Base-by-base conservation (phyloP, 2,797 vertebrate species). In the Amniataba percoides region DNA sequence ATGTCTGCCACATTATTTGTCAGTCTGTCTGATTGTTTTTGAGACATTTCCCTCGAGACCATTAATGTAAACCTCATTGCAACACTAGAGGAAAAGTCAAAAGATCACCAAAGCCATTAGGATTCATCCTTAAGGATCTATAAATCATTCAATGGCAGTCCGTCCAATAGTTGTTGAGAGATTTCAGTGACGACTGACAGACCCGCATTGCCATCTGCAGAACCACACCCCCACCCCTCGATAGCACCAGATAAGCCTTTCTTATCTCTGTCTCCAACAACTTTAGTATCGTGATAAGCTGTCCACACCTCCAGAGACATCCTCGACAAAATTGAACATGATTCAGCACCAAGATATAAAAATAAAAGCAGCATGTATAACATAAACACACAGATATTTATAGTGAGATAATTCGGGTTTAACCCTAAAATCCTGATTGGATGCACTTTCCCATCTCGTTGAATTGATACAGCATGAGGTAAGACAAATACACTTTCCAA, bases 401-500 rank as follows among this genome's bases (percentile, higher is more conserved):
- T 4, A 65, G 45, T 19, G 40, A 51, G 48, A 76, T 59, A 48
- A 64, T 12, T 1, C 8, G 39, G 13, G 42, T 74, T 81, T 13
- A 16, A 16, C 5, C 25, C 48, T 65, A 23, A 79, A 78, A 16
- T 78, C 27, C 69, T 46, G 62, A 68, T 68, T 57, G 68, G 62
- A 79, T 60, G 66, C 61, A 42, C 70, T 60, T 71, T 74, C 58
- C 46, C 5, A 7, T 78, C 52, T 74, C 49, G 49, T 71, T 74
- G 80, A 65, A 73, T 43, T 64, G 68, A 86, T 74, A n/a, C 43
- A 56, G 61, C 27, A 49, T 63, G 72, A 82, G 70, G 58, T 85
- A 76, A 80, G 80, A 80, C 46, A 74, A 76, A 85, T 60, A 78
- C 31, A 77, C 82, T 90, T 91, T 93, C 86, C 85, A 75, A 72